Base-by-base conservation (phyloP, 2,797 vertebrate genomes). In the Pteropus rufus region DNA sequence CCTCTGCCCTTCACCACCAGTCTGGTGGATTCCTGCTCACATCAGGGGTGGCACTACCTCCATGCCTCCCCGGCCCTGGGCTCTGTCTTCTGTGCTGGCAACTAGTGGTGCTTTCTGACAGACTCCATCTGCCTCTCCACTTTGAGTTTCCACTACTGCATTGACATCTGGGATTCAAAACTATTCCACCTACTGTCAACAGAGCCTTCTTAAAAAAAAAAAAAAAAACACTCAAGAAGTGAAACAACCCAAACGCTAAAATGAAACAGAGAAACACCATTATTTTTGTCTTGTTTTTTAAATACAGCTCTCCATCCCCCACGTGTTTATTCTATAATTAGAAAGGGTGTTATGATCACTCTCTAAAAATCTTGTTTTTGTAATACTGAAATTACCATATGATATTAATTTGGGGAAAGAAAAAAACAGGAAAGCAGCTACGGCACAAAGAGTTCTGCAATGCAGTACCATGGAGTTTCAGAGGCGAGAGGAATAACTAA, bases 321-420 rank as follows among this genome's bases (percentile, higher is more conserved):
- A 36, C 8, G 0, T 88, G 77, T 96, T 95, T 95, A 86, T 95
- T 90, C 94, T 97, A 94, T 94, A 97, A 96, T 98, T 98, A 97
- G 93, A 91, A 85, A 91, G 90, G 82, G 64, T 91, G 88, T 91
- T 97, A 88, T 89, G 88, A 93, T 97, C 93, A 97, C 87, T 84
- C 90, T 89, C 64, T 94, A 97, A 97, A 95, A 97, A 91, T 95
- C 93, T 96, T 98, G 95, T 97, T 97, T 97, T 97, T 96, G 88
- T 95, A 82, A 97, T 88, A 87, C 60, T 92, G 92, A 91, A 91
- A 96, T 94, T 97, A 86, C 75, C 97, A 97, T 95, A 95, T 97
- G 97, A 96, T 96, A 97, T 93, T 97, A 98, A 98, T 97, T 97
- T 96, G 56, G 60, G 46, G 64, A 84, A 94, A 72, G 54, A 92